phyloP scores from a whole-genome alignment of 2,113 vertebrate genomes.

The Myotis lucifugus region DNA sequence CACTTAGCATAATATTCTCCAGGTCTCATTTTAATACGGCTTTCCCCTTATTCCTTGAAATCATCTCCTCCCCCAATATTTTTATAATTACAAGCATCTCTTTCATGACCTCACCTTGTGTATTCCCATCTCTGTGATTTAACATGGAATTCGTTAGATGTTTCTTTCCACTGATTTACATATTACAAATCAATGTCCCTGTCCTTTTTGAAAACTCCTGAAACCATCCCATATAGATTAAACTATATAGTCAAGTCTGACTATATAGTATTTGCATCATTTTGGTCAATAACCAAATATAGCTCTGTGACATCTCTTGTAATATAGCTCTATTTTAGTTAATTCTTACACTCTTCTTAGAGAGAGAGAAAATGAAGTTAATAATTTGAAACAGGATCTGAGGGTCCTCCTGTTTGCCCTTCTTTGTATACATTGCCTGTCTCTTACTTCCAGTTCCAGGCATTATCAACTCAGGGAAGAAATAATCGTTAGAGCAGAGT shows the following conservation, averaged over 20 bases:
- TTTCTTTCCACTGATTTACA: constrained; percentile 15
- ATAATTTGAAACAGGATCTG: background rate
- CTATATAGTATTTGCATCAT: background rate
- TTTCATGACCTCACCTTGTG: background rate
- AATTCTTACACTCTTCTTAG: background rate
- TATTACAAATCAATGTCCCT: background rate
- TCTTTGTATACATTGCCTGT: background rate
- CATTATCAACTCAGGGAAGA: background rate
- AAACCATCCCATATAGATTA: background rate
- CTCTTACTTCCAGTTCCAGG: background rate
- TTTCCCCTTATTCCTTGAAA: background rate
- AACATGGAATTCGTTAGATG: background rate
- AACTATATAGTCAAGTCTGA: background rate
- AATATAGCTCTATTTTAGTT: constrained; percentile 26
- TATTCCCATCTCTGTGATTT: background rate
- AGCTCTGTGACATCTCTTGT: background rate
- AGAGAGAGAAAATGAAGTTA: background rate
- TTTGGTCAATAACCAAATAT: background rate
- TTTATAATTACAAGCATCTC: background rate
- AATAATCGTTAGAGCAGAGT: background rate
- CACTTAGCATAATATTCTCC: too few species aligned
- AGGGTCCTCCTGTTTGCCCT: background rate
- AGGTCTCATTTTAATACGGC: background rate
- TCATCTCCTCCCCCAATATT: background rate
- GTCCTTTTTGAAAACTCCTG: constrained; percentile 25